Evolutionary conservation across 1,140 invertebrate genomes (phyloP).

Genomic region (Panonychus citri): DNA sequence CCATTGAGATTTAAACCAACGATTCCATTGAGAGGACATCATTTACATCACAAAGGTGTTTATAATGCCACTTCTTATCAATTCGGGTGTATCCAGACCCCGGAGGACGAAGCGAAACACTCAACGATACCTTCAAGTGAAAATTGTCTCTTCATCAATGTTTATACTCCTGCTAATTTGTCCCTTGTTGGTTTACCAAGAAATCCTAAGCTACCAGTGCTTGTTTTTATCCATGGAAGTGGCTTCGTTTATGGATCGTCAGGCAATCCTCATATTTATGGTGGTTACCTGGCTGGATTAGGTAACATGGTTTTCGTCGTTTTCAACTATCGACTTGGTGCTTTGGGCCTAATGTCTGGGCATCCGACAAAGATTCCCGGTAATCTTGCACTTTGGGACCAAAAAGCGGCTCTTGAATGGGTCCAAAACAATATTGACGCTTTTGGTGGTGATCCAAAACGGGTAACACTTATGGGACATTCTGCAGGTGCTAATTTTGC

Average conservation of each 20-base stretch:
- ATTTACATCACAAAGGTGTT: conserved; percentile 13
- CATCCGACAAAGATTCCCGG: conserved; percentile 17
- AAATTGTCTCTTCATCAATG: conserved; percentile 60
- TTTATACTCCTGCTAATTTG: conserved; percentile 24
- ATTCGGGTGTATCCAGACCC: conserved; percentile 13
- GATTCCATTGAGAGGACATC: conserved; percentile 1
- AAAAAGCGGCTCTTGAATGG: conserved; percentile 29
- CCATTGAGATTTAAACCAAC: conserved; percentile 34
- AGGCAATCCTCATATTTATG: conserved; percentile 28
- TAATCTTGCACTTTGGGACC: conserved; percentile 30
- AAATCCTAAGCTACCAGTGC: conserved; percentile 23
- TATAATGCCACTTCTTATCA: conserved; percentile 14
- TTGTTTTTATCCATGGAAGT: conserved; percentile 30
- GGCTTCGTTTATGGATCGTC: conserved; percentile 35
- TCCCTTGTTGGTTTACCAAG: not conserved
- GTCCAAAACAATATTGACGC: not conserved
- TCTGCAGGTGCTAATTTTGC: not conserved
- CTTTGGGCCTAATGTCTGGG: conserved; percentile 30
- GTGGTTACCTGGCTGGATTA: conserved; percentile 33
- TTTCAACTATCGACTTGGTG: conserved; percentile 53
- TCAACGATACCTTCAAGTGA: conserved; percentile 18
- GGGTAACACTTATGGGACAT: not conserved
- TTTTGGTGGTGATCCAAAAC: not conserved
- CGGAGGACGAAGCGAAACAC: conserved; percentile 7
- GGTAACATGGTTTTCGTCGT: conserved; percentile 45